Conservation (phyloP, 2,888 invertebrate genomes). For the Dinocampus coccinellae region DNA sequence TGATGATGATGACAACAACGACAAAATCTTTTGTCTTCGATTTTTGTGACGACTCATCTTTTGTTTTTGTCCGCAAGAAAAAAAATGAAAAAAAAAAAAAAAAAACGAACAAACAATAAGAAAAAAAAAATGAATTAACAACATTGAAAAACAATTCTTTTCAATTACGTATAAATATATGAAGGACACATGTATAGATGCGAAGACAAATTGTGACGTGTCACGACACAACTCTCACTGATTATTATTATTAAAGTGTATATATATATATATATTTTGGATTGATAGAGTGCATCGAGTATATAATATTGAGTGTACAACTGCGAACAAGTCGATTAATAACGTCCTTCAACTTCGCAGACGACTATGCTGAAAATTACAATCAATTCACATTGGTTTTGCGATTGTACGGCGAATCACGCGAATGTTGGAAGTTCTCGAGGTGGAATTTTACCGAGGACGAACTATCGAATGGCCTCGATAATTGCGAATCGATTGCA, state of each 20-base stretch:
- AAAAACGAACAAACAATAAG: neutral
- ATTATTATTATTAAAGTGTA: neutral
- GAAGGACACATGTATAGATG: constrained; percentile 6
- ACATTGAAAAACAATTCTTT: neutral
- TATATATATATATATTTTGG: constrained; percentile 1
- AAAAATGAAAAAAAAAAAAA: neutral
- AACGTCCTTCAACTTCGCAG: constrained; percentile 36
- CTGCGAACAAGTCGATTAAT: constrained; percentile 25
- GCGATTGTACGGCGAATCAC: constrained; percentile 39
- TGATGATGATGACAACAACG: neutral
- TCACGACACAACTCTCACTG: constrained; percentile 23
- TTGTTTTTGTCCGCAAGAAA: neutral
- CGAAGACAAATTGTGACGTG: constrained; percentile 27
- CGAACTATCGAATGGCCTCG: constrained; percentile 49
- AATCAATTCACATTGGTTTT: constrained; percentile 40
- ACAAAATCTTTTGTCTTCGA: neutral
- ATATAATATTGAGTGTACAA: constrained; percentile 34
- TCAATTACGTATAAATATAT: constrained; percentile 1
- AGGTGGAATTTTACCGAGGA: constrained; percentile 38
- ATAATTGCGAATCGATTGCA: constrained; percentile 58
- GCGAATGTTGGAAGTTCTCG: constrained; percentile 32
- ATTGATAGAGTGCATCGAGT: constrained; percentile 9
- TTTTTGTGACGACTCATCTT: neutral
- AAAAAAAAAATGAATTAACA: neutral
- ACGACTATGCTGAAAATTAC: constrained; percentile 27